A percentile compares a stretch with the other conserved stretches of the same genome.
These are phyloP conservation scores for Himalopsyche phryganea DNA, from an alignment of 1,140 invertebrate genomes.

Conservation along the genomic window DNA sequence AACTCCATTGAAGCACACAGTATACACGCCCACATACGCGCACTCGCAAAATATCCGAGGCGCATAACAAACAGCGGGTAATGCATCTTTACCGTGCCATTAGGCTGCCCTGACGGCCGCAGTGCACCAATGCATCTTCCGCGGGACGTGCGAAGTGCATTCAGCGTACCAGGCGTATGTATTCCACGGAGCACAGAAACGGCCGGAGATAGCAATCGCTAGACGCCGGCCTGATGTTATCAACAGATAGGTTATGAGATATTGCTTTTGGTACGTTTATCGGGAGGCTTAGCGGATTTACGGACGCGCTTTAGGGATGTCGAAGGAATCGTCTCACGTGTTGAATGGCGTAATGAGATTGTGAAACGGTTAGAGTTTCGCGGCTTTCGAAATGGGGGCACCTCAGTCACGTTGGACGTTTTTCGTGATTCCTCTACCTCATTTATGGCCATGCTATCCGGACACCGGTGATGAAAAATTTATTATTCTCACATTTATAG, in stretches of 20 bases:
- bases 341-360: neutral
- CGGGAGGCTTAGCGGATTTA: constrained; percentile 16
- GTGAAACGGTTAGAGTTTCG: constrained; percentile 5
- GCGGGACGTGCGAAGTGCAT: constrained; percentile 32
- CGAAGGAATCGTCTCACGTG: constrained; percentile 1
- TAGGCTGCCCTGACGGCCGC: constrained; percentile 9
- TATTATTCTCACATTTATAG: neutral
- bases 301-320: constrained; percentile 9
- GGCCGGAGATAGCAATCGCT: constrained; percentile 16
- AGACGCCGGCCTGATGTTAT: constrained; percentile 21
- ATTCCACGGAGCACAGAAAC: constrained; percentile 11
- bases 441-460: neutral
- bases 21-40: neutral
- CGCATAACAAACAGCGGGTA: constrained; percentile 1
- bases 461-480: neutral
- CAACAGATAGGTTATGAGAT: constrained; percentile 29
- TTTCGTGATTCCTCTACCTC: neutral
- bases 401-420: too few relatives aligned
- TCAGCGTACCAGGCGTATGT: constrained; percentile 13
- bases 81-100: constrained; percentile 8
- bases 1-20: neutral
- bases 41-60: neutral
- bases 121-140: constrained; percentile 17
- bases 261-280: constrained; percentile 12
- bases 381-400: neutral